Evolutionary conservation across 2,797 vertebrate species (phyloP), one percentile per base, ranked within the genome.

Genomic region (Muraenolepis orangiensis): DNA sequence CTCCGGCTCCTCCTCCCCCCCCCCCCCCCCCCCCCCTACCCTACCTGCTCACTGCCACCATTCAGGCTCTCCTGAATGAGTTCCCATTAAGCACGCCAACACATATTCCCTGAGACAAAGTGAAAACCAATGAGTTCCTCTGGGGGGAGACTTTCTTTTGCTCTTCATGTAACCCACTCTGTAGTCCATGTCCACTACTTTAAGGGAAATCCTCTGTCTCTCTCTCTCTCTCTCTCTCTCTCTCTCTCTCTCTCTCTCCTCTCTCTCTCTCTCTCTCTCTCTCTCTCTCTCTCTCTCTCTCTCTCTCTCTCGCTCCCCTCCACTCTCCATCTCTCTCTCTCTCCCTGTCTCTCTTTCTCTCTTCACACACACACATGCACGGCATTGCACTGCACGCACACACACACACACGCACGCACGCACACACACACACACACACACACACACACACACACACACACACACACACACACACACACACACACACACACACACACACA

Each of bases 61-160:
- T 84, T 82, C 73, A 79, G 46, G 75, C 72, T 77, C 76, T 77
- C 82, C 73, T 31, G 74, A 91, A 86, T 86, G 81, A 90, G 86
- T 87, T 88, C 80, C 83, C 80, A 87, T 89, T 87, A 82, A 84
- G 82, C 68, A 86, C 18, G 78, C 80, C 87, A 80, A 77, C 75
- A 75, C 77, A 77, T 40, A 84, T 85, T 83, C 75, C 70, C 2
- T 7, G 74, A 83, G 84, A 86, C 81, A 82, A 86, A 90, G 83
- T 84, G 79, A 84, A 89, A 89, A 89, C 80, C 82, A 88, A 87
- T 89, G 75, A 85, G 86, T 86, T 0, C 72, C 74, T 29, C 46
- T 71, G 51, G 71, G 77, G 71, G 36, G 36, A 12, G 26, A 10
- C 72, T 81, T 82, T 75, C 40, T 77, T 72, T 57, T 61, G 76